Conservation (phyloP, 1,140 invertebrate species). For the Pectinophora gossypiella region DNA sequence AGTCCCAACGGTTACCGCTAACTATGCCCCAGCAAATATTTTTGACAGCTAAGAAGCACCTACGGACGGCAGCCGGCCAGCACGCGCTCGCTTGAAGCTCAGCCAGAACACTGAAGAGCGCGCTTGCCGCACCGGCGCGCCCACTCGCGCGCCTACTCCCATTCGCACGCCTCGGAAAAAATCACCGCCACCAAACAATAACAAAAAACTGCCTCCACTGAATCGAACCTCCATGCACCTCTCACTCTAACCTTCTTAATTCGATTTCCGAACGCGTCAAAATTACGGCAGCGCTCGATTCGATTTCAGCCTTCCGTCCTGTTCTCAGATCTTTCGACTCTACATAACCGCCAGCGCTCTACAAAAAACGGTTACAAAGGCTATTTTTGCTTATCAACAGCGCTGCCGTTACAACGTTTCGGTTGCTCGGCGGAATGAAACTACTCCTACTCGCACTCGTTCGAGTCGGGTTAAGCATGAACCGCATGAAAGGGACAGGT, state of each 20-base stretch:
- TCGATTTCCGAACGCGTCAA: constrained; percentile 73
- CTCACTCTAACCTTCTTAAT: constrained; percentile 73
- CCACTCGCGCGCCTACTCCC: constrained; percentile 71
- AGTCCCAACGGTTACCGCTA: constrained; percentile 19
- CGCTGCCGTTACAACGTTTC: constrained; percentile 31
- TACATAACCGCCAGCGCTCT: background rate
- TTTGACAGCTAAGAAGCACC: constrained; percentile 27
- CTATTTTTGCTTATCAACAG: constrained; percentile 16
- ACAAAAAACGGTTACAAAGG: constrained; percentile 10
- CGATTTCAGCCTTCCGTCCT: constrained; percentile 64
- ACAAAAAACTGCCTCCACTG: constrained; percentile 66
- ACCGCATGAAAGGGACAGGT: constrained; percentile 73
- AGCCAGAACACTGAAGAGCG: constrained; percentile 72
- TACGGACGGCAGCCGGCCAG: constrained; percentile 41
- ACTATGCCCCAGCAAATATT: background rate
- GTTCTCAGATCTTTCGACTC: constrained; percentile 38
- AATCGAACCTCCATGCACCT: constrained; percentile 58
- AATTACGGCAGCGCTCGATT: constrained; percentile 65
- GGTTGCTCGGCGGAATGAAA: constrained; percentile 26
- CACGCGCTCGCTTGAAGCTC: constrained; percentile 71
- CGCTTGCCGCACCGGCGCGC: constrained; percentile 66
- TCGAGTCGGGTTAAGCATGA: constrained; percentile 68
- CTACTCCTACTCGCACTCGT: constrained; percentile 74
- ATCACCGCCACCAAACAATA: constrained; percentile 65
- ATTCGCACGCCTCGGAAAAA: constrained; percentile 73